Evolutionary conservation across 2,888 invertebrate genomes (phyloP), one percentile per base, ranked within the genome.

Genomic region (Phlogophora meticulosa): DNA sequence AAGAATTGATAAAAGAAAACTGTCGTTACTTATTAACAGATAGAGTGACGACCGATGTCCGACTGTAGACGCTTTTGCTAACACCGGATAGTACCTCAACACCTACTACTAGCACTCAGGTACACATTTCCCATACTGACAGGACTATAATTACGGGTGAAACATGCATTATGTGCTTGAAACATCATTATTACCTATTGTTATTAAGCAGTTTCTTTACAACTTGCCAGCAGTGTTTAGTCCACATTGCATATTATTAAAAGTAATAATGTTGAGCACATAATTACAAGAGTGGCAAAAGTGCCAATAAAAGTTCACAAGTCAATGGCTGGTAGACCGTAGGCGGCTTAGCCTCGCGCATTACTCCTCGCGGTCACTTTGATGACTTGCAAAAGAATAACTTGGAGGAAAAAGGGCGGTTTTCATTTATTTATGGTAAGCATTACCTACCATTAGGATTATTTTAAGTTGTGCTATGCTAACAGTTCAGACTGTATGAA

Each of bases 251-350:
- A 24, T 13, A 20, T 15, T 28, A 48, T 62, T 40, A 43, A 28
- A 28, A 51, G 45, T 46, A 28, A 51, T 63, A 73, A 43, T 28
- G 43, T 58, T 40, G 17, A 51, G 40, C 45, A 34, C 36, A 32
- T 51, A 59, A 71, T 71, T 49, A 58, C 45, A 45, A 17, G n/a
- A 22, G 32, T 71, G 53, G 40, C 58, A 49, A 49, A 48, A 55
- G 49, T 64, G 72, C 64, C 58, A 55, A 65, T 76, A 58, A 59
- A 55, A 55, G 40, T 53, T 45, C 55, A 48, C 49, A 40, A 63
- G 64, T 34, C 48, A 49, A 51, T 51, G 42, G 70, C 55, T 32
- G 56, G 28, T 11, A 22, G 17, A 57, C 55, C 40, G 36, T 11
- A 22, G 17, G 51, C 55, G 36, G 36, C 40, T 43, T 22, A 9